Evolutionary conservation across 2,113 vertebrate species (phyloP).

Genomic region (Phoxinus phoxinus): DNA sequence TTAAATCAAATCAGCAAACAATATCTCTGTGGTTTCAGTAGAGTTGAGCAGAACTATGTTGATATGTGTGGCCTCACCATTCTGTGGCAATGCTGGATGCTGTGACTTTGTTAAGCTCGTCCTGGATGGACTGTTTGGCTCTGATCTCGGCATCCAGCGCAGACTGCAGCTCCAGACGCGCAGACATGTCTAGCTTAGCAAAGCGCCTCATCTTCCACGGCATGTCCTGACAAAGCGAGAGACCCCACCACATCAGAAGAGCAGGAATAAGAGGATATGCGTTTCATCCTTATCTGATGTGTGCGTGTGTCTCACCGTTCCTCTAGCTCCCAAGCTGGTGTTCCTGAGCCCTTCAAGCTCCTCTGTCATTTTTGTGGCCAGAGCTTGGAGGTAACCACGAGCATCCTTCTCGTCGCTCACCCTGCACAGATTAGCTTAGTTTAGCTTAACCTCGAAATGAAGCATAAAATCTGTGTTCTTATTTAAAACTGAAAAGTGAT

Average conservation of each 20-base stretch:
- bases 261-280: not conserved
- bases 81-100: slow-evolving; percentile 92
- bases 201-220: slow-evolving; percentile 99
- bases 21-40: not conserved
- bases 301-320: slow-evolving; percentile 80
- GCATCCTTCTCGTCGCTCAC: slow-evolving; percentile 99
- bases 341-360: slow-evolving; percentile 93
- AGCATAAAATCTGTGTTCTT: not conserved
- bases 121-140: slow-evolving; percentile 95
- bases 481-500: not conserved
- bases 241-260: not conserved
- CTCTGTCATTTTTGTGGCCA: slow-evolving; percentile 99
- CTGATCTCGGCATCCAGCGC: slow-evolving; percentile 96
- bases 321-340: slow-evolving; percentile 92
- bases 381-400: slow-evolving; percentile 94
- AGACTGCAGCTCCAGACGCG: slow-evolving; percentile 94
- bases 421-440: slow-evolving; percentile 70
- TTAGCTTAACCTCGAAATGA: not conserved
- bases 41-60: not conserved
- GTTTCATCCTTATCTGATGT: not conserved
- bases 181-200: slow-evolving; percentile 98
- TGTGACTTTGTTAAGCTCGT: slow-evolving; percentile 96
- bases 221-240: slow-evolving; percentile 84
- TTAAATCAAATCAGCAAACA: not conserved
- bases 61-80: slow-evolving; percentile 80